Conservation (phyloP, 2,113 vertebrate species). For the Apodemus sylvaticus region DNA sequence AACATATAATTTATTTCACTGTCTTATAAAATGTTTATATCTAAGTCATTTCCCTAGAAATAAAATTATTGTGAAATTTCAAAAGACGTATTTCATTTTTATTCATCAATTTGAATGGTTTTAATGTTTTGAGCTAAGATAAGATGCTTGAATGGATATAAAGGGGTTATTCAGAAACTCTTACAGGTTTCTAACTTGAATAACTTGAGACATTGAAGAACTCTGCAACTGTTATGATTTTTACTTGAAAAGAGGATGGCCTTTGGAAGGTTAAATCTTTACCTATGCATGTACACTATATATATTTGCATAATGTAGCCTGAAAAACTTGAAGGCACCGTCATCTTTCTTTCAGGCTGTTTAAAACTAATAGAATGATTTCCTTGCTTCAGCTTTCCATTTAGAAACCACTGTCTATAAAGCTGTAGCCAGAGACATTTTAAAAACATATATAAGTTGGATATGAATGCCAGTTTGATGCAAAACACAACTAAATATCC, state of each 20-base stretch:
- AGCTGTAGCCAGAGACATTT: not conserved
- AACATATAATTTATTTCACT: conserved; percentile 18
- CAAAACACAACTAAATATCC: conserved; percentile 1
- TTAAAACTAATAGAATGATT: not conserved
- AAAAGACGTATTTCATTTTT: conserved; percentile 16
- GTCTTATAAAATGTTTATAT: not conserved
- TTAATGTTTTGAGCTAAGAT: conserved; percentile 37
- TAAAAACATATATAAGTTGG: not conserved
- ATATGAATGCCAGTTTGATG: not conserved
- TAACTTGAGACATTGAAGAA: not conserved
- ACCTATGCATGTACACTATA: not conserved
- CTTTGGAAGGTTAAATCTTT: not conserved
- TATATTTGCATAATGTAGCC: not conserved
- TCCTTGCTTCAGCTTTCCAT: conserved; percentile 39
- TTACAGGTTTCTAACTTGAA: not conserved
- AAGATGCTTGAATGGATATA: not conserved
- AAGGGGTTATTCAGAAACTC: conserved; percentile 9
- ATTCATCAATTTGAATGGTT: not conserved
- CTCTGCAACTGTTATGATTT: not conserved
- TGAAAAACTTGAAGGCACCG: not conserved
- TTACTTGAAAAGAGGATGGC: not conserved
- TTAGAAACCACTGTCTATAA: not conserved
- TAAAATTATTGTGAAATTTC: conserved; percentile 22
- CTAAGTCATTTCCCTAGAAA: conserved; percentile 27
- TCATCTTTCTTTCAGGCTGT: not conserved